Evolutionary conservation across 2,113 vertebrate species (phyloP), one percentile per base, ranked within the genome.

Genomic region (Pangasianodon gigas): DNA sequence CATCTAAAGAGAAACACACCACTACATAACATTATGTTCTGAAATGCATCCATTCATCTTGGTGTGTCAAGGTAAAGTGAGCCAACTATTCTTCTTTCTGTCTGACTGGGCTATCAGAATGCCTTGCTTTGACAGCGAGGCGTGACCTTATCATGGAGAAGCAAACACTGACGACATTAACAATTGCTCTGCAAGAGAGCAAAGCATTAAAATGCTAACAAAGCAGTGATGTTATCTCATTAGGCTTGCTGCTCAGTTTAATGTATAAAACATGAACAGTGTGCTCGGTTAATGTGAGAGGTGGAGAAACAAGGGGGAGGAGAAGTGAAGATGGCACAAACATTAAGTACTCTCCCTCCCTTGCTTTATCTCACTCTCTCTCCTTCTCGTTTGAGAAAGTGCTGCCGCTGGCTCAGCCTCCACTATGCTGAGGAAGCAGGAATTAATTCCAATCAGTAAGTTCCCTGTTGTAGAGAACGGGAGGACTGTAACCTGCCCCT

Each of bases 231-330:
- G 94, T 95, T 95, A 93, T 92, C 94, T 95, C 93, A 95, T 96
- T 96, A 96, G 91, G 48, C 84, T 56, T 85, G 84, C 89, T 74
- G 87, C 91, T 92, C 85, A 86, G 91, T 90, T 88, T 51, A 52
- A 96, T 96, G 95, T 96, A 94, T 96, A 94, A 95, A 96, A 96
- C 95, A 96, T 96, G 95, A 96, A 95, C 93, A 87, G 87, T 91
- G 90, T 91, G 79, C 90, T 94, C 90, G 91, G 93, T 95, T 94
- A 93, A 93, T 91, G 91, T 21, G 92, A 89, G 89, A 94, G 93
- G 91, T 87, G 84, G 93, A 94, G 87, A 87, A 93, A 91, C 90
- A 92, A 83, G 87, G 89, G 86, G 90, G 87, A 87, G 86, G 89
- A 87, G 88, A 91, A 88, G 93, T 88, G 87, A 89, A 92, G 69